phyloP scores from a whole-genome alignment of 2,113 vertebrate genomes.

The Sander lucioperca region DNA sequence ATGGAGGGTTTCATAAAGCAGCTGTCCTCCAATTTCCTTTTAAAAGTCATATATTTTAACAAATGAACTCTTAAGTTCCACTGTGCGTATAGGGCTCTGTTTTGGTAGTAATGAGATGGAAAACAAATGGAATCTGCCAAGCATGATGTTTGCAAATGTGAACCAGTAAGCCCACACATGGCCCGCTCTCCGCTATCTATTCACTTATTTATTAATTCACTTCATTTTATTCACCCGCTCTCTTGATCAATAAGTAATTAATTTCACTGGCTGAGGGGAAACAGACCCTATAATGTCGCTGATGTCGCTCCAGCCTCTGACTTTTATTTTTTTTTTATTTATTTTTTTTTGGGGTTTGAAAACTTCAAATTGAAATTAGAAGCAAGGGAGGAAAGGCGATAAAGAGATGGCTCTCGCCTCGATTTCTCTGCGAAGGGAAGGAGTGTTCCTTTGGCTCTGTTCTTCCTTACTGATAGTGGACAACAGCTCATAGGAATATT shows the following conservation, averaged over 20 bases:
- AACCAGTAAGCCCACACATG: conserved; percentile 73
- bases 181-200: conserved; percentile 65
- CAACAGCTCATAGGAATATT: conserved; percentile 35
- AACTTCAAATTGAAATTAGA: conserved; percentile 60
- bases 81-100: neutral
- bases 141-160: conserved; percentile 76
- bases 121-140: conserved; percentile 78
- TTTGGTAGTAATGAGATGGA: conserved; percentile 69
- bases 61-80: conserved; percentile 12
- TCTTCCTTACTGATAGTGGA: conserved; percentile 22
- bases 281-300: conserved; percentile 67
- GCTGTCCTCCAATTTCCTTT: conserved; percentile 5
- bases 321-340: conserved; percentile 17
- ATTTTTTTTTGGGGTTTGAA: conserved; percentile 30
- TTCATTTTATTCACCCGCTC: conserved; percentile 78
- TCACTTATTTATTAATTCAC: conserved; percentile 81
- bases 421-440: conserved; percentile 28
- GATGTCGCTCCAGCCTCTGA: conserved; percentile 61
- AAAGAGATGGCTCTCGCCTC: conserved; percentile 28
- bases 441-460: conserved; percentile 26
- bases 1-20: neutral
- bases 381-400: conserved; percentile 19
- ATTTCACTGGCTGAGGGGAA: conserved; percentile 77
- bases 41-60: conserved; percentile 24
- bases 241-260: conserved; percentile 86